phyloP scores from a whole-genome alignment of 2,113 vertebrate genomes.

The Silurus asotus region DNA sequence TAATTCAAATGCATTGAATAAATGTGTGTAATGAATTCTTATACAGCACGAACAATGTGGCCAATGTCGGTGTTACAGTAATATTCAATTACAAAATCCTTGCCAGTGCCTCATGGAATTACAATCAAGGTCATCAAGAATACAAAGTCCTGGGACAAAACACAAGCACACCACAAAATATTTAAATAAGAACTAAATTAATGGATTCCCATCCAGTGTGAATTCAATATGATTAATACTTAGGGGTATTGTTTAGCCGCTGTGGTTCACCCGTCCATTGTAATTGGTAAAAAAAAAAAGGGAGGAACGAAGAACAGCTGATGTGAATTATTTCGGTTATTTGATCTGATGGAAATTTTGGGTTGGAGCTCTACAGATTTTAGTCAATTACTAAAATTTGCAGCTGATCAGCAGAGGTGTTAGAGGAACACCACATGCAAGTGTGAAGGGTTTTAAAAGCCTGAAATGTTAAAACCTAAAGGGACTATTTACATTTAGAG shows the following conservation, averaged over 20 bases:
- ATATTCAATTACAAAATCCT: slow-evolving; percentile 19
- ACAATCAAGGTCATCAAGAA: slow-evolving; percentile 53
- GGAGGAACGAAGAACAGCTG: slow-evolving; percentile 46
- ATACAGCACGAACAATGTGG: neutral
- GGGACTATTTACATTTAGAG: slow-evolving; percentile 59
- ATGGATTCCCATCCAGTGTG: slow-evolving; percentile 57
- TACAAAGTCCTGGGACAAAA: slow-evolving; percentile 42
- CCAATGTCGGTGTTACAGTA: neutral
- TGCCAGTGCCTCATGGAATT: slow-evolving; percentile 29
- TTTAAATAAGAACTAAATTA: slow-evolving; percentile 64
- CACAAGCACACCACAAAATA: slow-evolving; percentile 46
- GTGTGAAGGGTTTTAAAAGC: slow-evolving; percentile 74
- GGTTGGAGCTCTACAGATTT: slow-evolving; percentile 73
- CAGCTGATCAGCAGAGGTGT: slow-evolving; percentile 76
- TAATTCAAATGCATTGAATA: neutral
- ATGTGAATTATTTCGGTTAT: slow-evolving; percentile 68
- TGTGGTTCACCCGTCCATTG: slow-evolving; percentile 57
- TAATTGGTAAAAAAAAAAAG: slow-evolving; percentile 47
- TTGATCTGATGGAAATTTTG: slow-evolving; percentile 50
- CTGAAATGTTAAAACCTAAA: slow-evolving; percentile 68
- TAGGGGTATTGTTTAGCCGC: slow-evolving; percentile 67
- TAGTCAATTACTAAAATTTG: slow-evolving; percentile 79
- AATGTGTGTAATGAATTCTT: slow-evolving; percentile 7
- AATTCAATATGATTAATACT: slow-evolving; percentile 68
- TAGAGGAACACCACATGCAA: slow-evolving; percentile 74